These are phyloP conservation scores for Thymelicus acteon DNA, from an alignment of 2,888 invertebrate species.

Conservation along the genomic window DNA sequence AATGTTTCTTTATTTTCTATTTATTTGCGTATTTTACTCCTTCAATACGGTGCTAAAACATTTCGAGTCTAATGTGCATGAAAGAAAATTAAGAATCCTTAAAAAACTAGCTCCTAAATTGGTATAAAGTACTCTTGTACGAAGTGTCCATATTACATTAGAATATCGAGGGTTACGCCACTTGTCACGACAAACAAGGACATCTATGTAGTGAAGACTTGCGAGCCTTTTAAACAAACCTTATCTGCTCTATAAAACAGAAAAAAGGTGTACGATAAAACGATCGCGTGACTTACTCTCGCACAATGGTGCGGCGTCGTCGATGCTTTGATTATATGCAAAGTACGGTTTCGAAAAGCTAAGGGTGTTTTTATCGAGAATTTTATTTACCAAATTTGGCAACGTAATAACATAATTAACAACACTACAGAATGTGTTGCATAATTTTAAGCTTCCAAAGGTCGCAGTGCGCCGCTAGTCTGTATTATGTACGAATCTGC, in stretches of 20 bases:
- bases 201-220: slow-evolving; percentile 76
- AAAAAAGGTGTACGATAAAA: slow-evolving; percentile 82
- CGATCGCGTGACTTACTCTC: slow-evolving; percentile 78
- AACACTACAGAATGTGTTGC: slow-evolving; percentile 8
- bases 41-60: background rate
- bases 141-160: slow-evolving; percentile 44
- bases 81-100: no score
- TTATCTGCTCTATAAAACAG: slow-evolving; percentile 79
- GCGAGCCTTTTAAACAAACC: slow-evolving; percentile 81
- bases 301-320: slow-evolving; percentile 61
- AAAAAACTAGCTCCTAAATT: no score
- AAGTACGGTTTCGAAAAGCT: slow-evolving; percentile 27
- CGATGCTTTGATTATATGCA: slow-evolving; percentile 71
- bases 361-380: slow-evolving; percentile 9
- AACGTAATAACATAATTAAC: slow-evolving; percentile 5
- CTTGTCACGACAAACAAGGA: slow-evolving; percentile 76
- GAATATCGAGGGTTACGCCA: slow-evolving; percentile 71
- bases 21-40: slow-evolving; percentile 42
- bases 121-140: background rate
- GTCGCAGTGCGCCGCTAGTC: background rate
- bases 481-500: background rate
- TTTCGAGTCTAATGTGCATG: no score
- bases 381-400: slow-evolving; percentile 13
- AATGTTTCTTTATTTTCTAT: slow-evolving; percentile 49
- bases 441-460: slow-evolving; percentile 13